Conservation (phyloP, 2,888 invertebrate species). For the Noctua comes region DNA sequence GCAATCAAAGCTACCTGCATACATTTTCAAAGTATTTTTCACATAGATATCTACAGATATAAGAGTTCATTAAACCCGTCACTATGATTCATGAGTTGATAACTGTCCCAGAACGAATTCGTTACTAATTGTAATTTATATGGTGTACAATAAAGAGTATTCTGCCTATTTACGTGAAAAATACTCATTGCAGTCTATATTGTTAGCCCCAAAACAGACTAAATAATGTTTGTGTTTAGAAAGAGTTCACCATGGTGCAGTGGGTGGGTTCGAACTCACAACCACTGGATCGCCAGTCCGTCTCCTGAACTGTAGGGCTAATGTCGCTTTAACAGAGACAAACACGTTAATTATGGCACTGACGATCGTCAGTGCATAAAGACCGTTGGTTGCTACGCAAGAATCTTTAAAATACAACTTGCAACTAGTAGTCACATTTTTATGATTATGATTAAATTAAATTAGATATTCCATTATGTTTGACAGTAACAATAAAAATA, state of each 20-base stretch:
- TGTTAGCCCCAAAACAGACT: slow-evolving; percentile 29
- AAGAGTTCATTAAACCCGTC: slow-evolving; percentile 39
- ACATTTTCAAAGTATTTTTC: slow-evolving; percentile 47
- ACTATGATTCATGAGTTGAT: slow-evolving; percentile 41
- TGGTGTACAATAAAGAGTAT: slow-evolving; percentile 31
- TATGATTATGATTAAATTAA: neutral
- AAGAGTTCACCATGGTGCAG: slow-evolving; percentile 41
- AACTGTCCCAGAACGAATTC: slow-evolving; percentile 38
- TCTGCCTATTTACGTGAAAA: slow-evolving; percentile 26
- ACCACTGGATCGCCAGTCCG: slow-evolving; percentile 47
- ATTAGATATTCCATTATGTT: neutral
- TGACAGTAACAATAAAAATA: neutral
- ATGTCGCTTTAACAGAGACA: slow-evolving; percentile 53
- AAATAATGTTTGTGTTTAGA: slow-evolving; percentile 39
- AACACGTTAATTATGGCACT: slow-evolving; percentile 46
- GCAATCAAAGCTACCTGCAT: slow-evolving; percentile 15
- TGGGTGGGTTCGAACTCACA: slow-evolving; percentile 54
- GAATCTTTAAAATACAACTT: slow-evolving; percentile 14
- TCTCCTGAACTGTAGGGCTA: slow-evolving; percentile 51
- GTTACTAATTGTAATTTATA: slow-evolving; percentile 43
- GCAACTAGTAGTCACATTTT: too few species aligned
- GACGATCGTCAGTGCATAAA: slow-evolving; percentile 13
- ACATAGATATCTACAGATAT: slow-evolving; percentile 31
- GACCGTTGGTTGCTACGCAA: neutral
- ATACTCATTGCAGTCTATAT: slow-evolving; percentile 27